Evolutionary conservation across 2,113 vertebrate genomes (phyloP), one percentile per base, ranked within the genome.

Genomic region (Silurus glanis): DNA sequence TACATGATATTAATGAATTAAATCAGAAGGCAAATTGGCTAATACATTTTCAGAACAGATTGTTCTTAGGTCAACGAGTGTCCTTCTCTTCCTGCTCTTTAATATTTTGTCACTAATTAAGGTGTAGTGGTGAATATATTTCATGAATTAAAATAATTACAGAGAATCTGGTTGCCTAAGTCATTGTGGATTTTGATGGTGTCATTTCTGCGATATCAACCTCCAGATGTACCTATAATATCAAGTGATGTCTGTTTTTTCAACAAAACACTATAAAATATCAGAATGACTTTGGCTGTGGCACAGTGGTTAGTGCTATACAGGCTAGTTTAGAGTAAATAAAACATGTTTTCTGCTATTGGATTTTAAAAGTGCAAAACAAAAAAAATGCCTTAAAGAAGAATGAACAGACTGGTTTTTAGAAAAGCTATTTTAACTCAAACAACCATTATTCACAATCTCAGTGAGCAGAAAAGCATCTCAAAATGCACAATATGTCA

Each of bases 31-130:
- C 64, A 28, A 55, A 83, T 83, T 45, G 47, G 13, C 62, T 80
- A 67, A 89, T 66, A 62, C 62, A 56, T 67, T 53, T 83, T 80
- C 76, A 64, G 72, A 83, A 23, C 49, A 83, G 83, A 67, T 71
- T 76, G 13, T n/a, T 80, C 47, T 71, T 53, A 84, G 85, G 83
- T 85, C 87, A 59, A 23, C 19, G 58, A 87, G 14, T 25, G 64
- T 72, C 56, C 72, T 59, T 59, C n/a, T 47, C 13, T 6, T 28
- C n/a, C 69, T 84, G 84, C 53, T 86, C 82, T 83, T 86, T 28
- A 69, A 85, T 90, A 64, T 83, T 79, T 58, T 83, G 85, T 66
- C 51, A 59, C n/a, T 90, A 78, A 88, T 88, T 87, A 87, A n/a
- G 13, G 25, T 80, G 62, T 80, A 90, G 80, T 80, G 58, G 80